Evolutionary conservation across 1,140 invertebrate species (phyloP).

Genomic region (Tetragonula clypearis): DNA sequence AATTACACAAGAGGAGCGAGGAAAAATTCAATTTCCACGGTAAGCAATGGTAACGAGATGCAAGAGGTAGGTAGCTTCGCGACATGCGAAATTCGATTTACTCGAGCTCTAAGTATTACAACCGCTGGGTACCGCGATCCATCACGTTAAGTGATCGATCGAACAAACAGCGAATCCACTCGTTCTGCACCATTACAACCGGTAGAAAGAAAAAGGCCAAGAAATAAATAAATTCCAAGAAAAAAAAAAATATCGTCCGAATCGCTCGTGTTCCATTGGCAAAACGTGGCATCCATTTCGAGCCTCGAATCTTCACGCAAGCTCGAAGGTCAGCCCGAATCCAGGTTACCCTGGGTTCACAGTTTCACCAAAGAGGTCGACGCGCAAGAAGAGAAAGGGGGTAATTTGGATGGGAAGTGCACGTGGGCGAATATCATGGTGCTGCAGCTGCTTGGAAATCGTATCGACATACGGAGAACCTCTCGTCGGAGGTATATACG

Average conservation of each 20-base stretch:
- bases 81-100: background rate
- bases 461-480: constrained; percentile 36
- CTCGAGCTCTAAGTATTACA: background rate
- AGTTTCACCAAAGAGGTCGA: background rate
- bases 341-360: background rate
- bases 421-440: constrained; percentile 30
- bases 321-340: constrained; percentile 3
- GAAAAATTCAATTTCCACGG: background rate
- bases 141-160: background rate
- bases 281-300: background rate
- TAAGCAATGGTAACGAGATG: background rate
- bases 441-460: constrained; percentile 26
- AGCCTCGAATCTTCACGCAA: background rate
- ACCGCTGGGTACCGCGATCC: background rate
- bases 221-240: background rate
- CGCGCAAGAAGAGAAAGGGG: background rate
- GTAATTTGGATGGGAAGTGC: constrained; percentile 16
- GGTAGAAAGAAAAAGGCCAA: too few species aligned
- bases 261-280: background rate
- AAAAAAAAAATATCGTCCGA: background rate
- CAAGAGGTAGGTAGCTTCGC: background rate
- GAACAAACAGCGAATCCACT: background rate
- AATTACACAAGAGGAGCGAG: background rate
- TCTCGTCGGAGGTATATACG: constrained; percentile 39
- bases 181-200: background rate